A percentile compares a stretch with the other conserved stretches of the same genome.
phyloP scores from a whole-genome alignment of 2,113 vertebrate genomes.

The Anarrhichthys ocellatus region DNA sequence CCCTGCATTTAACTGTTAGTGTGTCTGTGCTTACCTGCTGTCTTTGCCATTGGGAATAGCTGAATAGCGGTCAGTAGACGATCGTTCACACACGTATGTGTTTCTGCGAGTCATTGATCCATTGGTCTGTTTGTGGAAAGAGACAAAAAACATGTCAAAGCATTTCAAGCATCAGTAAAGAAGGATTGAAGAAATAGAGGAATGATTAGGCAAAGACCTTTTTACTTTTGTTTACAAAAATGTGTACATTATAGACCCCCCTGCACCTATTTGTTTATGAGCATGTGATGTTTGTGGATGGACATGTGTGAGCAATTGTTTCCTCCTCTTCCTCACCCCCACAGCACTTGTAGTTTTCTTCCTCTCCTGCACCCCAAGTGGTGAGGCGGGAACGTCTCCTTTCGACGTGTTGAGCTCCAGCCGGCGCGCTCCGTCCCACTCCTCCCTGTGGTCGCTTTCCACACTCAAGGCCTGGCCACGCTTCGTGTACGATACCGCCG shows the following conservation, averaged over 20 bases:
- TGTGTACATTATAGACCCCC: neutral
- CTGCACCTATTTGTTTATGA: neutral
- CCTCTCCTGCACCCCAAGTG: constrained; percentile 92
- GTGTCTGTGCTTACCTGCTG: constrained; percentile 87
- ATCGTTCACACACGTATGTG: constrained; percentile 95
- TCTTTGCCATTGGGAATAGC: constrained; percentile 97
- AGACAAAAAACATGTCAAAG: neutral
- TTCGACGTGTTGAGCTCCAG: constrained; percentile 91
- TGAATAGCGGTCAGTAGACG: constrained; percentile 90
- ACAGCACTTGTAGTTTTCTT: constrained; percentile 90
- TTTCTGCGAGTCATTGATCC: constrained; percentile 97
- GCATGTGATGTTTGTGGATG: neutral
- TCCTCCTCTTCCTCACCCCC: constrained; percentile 85
- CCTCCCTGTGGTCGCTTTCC: constrained; percentile 95
- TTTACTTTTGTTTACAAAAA: too few species aligned
- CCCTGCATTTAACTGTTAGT: neutral
- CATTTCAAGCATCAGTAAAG: neutral
- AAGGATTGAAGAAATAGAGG: neutral
- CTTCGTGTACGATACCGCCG: constrained; percentile 93
- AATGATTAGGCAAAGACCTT: too few species aligned
- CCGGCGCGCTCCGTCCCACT: constrained; percentile 92
- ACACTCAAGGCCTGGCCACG: constrained; percentile 94
- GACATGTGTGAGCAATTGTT: neutral
- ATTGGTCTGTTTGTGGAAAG: constrained; percentile 83
- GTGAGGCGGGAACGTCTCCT: constrained; percentile 92